Conservation (phyloP, 2,888 invertebrate species). For the Sarcophaga caerulescens region DNA sequence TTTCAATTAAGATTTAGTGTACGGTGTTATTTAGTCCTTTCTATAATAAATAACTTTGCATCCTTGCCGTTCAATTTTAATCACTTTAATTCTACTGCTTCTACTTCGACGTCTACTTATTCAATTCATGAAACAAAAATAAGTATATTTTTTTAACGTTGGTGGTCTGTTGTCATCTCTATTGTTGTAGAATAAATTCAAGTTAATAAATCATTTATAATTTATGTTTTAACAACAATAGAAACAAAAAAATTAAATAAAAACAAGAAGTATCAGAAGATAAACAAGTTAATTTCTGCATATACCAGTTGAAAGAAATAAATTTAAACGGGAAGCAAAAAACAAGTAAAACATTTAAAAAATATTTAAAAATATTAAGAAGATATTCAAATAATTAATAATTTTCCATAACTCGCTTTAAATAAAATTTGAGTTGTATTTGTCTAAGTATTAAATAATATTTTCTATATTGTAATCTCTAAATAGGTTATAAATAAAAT, state of each 20-base stretch:
- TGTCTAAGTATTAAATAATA: too few relatives aligned
- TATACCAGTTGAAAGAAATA: not conserved
- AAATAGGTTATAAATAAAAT: too few relatives aligned
- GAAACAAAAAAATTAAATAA: not conserved
- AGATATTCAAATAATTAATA: too few relatives aligned
- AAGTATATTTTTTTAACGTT: not conserved
- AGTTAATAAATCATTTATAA: constrained; percentile 13
- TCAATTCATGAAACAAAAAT: not conserved
- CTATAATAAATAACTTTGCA: too few relatives aligned
- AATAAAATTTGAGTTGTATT: too few relatives aligned
- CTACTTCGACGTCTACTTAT: not conserved
- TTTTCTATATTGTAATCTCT: too few relatives aligned
- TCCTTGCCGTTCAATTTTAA: too few relatives aligned
- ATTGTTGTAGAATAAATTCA: not conserved
- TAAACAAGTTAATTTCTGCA: too few relatives aligned
- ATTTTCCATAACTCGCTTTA: too few relatives aligned
- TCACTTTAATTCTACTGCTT: not conserved
- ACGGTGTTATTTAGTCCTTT: too few relatives aligned
- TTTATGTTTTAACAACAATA: not conserved
- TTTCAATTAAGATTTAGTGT: too few relatives aligned
- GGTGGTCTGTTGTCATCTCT: constrained; percentile 22
- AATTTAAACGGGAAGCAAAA: not conserved
- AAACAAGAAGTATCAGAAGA: not conserved
- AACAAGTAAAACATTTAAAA: not conserved
- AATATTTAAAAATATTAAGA: too few relatives aligned